Conservation (phyloP, 1,140 invertebrate genomes). For the Anastrepha ludens region DNA sequence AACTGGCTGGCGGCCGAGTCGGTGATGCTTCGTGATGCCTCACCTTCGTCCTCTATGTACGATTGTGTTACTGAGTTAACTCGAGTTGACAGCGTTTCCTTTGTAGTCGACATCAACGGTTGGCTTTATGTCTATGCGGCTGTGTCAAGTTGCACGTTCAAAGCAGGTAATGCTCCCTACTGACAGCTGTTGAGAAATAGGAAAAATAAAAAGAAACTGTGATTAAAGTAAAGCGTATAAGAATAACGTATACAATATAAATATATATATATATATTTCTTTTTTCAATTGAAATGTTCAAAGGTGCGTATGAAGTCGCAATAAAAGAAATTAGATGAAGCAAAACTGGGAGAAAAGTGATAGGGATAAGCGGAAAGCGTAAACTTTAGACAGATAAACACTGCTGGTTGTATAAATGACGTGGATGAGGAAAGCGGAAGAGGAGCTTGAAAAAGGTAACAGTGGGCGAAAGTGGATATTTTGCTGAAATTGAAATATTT, state of each 20-base stretch:
- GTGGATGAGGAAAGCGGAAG: too few species aligned
- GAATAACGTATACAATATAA: not conserved
- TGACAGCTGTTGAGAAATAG: not conserved
- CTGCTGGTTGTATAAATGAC: too few species aligned
- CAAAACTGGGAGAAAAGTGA: too few species aligned
- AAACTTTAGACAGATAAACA: too few species aligned
- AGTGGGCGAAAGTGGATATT: too few species aligned
- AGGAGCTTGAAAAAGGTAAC: too few species aligned
- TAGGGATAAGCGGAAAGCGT: too few species aligned
- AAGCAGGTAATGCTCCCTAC: not conserved
- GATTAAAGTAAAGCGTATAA: not conserved
- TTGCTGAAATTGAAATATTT: too few species aligned
- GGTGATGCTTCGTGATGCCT: not conserved
- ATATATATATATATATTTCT: too few species aligned
- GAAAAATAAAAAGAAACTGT: not conserved
- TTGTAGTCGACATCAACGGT: not conserved
- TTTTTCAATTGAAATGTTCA: too few species aligned
- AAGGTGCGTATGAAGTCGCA: not conserved
- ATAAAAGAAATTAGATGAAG: not conserved
- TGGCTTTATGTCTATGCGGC: not conserved
- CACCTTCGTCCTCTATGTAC: not conserved
- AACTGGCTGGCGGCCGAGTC: constrained; percentile 54
- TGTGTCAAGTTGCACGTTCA: not conserved
- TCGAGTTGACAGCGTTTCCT: not conserved
- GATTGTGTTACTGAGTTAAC: not conserved